Evolutionary conservation across 2,113 vertebrate species (phyloP).

Genomic region (Lynx canadensis): DNA sequence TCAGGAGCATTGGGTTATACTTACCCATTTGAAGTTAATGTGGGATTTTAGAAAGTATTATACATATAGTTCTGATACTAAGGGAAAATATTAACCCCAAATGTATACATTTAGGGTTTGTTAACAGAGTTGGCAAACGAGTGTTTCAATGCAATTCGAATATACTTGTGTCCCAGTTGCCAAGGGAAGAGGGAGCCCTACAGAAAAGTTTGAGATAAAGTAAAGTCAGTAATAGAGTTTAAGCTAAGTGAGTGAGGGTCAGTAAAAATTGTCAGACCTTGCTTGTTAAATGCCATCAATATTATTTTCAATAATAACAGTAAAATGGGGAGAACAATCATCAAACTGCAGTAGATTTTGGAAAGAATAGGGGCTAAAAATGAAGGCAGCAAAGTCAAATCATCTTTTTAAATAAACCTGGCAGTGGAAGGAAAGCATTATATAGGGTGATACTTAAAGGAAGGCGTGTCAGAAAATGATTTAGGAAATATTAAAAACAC

Average conservation of each 20-base stretch:
- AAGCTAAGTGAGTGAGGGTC: not conserved
- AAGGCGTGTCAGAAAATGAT: not conserved
- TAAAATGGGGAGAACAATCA: not conserved
- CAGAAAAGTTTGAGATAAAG: fast-evolving
- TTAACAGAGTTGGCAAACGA: not conserved
- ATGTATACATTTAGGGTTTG: not conserved
- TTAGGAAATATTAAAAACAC: not conserved
- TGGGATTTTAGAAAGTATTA: not conserved
- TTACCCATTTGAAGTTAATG: not conserved
- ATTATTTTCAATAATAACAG: not conserved
- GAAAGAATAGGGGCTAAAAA: not conserved
- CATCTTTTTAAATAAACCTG: not conserved
- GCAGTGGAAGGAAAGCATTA: not conserved
- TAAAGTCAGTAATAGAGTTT: not conserved
- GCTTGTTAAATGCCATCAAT: not conserved
- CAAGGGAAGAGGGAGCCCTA: fast-evolving
- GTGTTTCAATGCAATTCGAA: not conserved
- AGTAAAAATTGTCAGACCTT: not conserved
- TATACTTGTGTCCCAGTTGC: not conserved
- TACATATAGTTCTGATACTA: not conserved
- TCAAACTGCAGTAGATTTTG: not conserved
- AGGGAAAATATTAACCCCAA: not conserved
- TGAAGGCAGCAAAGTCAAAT: not conserved
- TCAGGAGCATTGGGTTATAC: not conserved
- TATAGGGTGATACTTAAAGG: not conserved